These are phyloP conservation scores for Otus sunia DNA, from an alignment of 2,113 vertebrate genomes.

Conservation along the genomic window DNA sequence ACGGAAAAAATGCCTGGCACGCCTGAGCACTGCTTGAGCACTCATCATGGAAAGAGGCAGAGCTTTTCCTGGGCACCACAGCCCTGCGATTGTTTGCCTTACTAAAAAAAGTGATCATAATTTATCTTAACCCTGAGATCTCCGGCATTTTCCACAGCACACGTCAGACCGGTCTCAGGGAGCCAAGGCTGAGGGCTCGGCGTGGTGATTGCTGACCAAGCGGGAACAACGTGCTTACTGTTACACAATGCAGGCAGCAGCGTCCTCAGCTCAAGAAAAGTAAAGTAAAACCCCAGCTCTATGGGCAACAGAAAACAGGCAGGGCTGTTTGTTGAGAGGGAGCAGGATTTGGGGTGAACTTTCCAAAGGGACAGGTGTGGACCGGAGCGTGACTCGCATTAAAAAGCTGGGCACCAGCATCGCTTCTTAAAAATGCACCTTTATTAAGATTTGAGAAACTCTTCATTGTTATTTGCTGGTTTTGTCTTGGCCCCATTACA, in stretches of 20 bases:
- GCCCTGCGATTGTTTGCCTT: background rate
- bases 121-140: slow-evolving; percentile 34
- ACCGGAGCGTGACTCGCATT: background rate
- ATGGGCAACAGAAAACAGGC: background rate
- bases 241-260: background rate
- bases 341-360: background rate
- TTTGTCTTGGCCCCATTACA: background rate
- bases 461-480: background rate
- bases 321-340: background rate
- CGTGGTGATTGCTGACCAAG: fast-evolving
- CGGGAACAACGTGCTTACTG: background rate
- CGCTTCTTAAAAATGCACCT: background rate
- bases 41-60: slow-evolving; percentile 46
- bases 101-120: background rate
- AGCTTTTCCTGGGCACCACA: background rate
- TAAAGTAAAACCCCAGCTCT: background rate
- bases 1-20: slow-evolving; percentile 50
- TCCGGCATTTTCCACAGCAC: background rate
- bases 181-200: background rate
- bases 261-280: background rate
- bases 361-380: background rate
- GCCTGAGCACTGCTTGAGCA: background rate
- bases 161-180: background rate
- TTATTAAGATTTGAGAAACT: background rate
- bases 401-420: background rate